Conservation (phyloP, 2,113 vertebrate species). For the Eubucco bourcierii region DNA sequence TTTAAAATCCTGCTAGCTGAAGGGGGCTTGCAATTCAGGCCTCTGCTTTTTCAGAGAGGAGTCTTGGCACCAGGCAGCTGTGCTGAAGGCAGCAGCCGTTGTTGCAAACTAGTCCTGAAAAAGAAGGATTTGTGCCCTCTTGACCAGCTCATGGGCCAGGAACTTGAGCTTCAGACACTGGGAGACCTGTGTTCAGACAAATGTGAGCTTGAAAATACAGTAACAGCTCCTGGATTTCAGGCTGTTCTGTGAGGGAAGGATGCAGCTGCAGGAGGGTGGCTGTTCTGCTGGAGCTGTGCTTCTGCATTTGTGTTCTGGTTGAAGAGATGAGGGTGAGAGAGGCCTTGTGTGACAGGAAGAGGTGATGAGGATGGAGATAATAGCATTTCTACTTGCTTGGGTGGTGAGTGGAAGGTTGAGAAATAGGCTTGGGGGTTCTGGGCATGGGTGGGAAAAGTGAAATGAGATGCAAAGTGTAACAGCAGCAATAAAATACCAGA, state of each 20-base stretch:
- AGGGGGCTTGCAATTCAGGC: background rate
- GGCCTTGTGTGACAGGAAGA: accelerated
- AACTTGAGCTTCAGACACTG: background rate
- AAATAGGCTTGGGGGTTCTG: background rate
- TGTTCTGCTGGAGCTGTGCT: background rate
- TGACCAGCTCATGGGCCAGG: background rate
- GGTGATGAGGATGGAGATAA: background rate
- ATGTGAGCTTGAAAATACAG: background rate
- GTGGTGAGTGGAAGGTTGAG: background rate
- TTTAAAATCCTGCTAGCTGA: background rate
- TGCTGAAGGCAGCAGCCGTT: background rate
- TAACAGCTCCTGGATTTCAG: background rate
- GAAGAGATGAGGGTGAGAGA: background rate
- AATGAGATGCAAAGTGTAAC: background rate
- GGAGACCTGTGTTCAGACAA: background rate
- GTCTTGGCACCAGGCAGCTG: background rate
- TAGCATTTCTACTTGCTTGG: background rate
- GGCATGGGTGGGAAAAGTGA: background rate
- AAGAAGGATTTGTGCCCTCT: background rate
- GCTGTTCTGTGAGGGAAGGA: background rate
- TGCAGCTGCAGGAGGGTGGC: background rate
- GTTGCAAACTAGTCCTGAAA: accelerated
- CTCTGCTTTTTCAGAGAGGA: background rate
- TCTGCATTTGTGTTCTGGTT: background rate
- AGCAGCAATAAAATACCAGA: background rate